phyloP scores from a whole-genome alignment of 2,888 invertebrate species.

The Cantharis flavilabris region DNA sequence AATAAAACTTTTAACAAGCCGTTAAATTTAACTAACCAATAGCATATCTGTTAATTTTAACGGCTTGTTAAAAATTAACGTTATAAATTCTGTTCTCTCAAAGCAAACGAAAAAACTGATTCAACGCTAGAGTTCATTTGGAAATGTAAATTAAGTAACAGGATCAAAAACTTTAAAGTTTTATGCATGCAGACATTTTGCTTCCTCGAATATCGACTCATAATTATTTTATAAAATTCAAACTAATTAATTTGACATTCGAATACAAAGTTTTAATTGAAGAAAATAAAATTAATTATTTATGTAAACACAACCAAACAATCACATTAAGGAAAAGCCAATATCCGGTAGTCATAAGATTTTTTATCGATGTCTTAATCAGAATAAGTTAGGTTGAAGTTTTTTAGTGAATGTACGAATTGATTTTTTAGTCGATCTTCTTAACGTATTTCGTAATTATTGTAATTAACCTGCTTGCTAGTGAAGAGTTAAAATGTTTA shows the following conservation, averaged over 20 bases:
- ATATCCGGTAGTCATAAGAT: background rate
- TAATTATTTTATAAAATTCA: background rate
- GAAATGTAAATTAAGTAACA: too few relatives aligned
- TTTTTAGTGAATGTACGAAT: background rate
- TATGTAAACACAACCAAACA: background rate
- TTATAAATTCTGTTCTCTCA: background rate
- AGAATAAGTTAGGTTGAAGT: background rate
- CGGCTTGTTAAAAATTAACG: too few relatives aligned
- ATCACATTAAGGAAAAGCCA: background rate
- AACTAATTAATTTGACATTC: background rate
- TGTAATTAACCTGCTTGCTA: background rate
- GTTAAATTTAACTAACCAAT: too few relatives aligned
- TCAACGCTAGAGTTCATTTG: too few relatives aligned
- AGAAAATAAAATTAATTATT: background rate
- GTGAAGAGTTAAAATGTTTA: background rate
- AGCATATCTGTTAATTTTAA: too few relatives aligned
- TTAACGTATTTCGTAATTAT: slow-evolving; percentile 1
- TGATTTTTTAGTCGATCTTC: background rate
- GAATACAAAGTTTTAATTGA: background rate
- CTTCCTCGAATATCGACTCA: background rate
- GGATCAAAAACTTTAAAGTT: background rate
- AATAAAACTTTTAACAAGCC: too few relatives aligned
- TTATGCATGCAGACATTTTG: background rate
- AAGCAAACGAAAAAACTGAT: too few relatives aligned
- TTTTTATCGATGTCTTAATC: background rate